phyloP scores from a whole-genome alignment of 1,140 invertebrate species.

The Magallana angulata region DNA sequence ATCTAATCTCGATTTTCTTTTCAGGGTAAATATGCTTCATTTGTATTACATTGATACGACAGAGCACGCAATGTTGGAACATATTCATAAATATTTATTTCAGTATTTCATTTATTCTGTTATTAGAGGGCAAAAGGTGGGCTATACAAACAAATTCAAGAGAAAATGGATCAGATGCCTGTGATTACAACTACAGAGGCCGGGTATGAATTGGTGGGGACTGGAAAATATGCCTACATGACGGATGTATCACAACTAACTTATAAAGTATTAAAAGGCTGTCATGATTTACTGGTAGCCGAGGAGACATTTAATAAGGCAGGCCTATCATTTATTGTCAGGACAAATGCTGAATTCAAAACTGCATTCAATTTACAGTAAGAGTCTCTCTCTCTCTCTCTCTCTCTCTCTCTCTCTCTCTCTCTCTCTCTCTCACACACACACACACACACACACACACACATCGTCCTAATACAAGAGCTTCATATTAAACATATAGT shows the following conservation, averaged over 20 bases:
- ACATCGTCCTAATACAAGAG: not conserved
- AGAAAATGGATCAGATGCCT: slow-evolving; percentile 61
- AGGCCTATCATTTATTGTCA: slow-evolving; percentile 66
- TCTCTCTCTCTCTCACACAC: not conserved
- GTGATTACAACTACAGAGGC: slow-evolving; percentile 57
- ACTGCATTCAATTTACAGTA: slow-evolving; percentile 66
- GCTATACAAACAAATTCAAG: slow-evolving; percentile 63
- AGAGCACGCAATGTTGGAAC: not conserved
- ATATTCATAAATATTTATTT: no score
- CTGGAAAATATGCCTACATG: slow-evolving; percentile 56
- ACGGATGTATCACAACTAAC: slow-evolving; percentile 65
- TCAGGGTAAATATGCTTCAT: slow-evolving; percentile 51
- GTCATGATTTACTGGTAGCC: slow-evolving; percentile 62
- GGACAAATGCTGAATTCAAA: slow-evolving; percentile 64
- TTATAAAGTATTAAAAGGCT: slow-evolving; percentile 64
- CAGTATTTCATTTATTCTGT: not conserved
- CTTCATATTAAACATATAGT: not conserved
- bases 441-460: not conserved
- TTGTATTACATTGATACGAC: no score
- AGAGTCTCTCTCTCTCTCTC: slow-evolving; percentile 26
- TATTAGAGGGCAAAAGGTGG: slow-evolving; percentile 60
- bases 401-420: no score
- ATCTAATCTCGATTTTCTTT: slow-evolving; percentile 58
- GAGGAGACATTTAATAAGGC: slow-evolving; percentile 70
- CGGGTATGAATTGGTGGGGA: slow-evolving; percentile 55